These are phyloP conservation scores for Tachypleus tridentatus DNA, from an alignment of 1,140 invertebrate species.

Conservation along the genomic window DNA sequence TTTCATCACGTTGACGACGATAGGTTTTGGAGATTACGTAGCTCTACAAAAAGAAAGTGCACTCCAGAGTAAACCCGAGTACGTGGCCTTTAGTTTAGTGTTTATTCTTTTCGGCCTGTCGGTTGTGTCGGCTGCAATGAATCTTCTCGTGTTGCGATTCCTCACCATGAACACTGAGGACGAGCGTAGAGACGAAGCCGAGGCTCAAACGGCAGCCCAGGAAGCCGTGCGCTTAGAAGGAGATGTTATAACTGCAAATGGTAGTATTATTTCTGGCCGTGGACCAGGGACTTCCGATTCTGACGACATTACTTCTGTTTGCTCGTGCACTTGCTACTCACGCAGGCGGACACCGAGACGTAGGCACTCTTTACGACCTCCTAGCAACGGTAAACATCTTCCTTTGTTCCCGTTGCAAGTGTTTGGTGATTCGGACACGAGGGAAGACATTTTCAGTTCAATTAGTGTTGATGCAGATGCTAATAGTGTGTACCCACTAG, in stretches of 20 bases:
- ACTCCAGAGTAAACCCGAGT: slow-evolving; percentile 88
- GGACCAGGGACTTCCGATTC: slow-evolving; percentile 14
- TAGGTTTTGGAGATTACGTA: slow-evolving; percentile 57
- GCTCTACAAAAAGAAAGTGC: slow-evolving; percentile 68
- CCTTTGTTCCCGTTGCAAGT: slow-evolving; percentile 49
- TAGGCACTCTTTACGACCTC: slow-evolving; percentile 53
- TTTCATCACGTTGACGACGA: slow-evolving; percentile 95
- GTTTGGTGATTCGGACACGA: slow-evolving; percentile 27
- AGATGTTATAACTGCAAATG: slow-evolving; percentile 69
- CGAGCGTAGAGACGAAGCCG: slow-evolving; percentile 91
- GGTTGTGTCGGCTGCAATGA: slow-evolving; percentile 96
- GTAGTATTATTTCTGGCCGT: slow-evolving; percentile 45
- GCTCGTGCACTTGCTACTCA: slow-evolving; percentile 16
- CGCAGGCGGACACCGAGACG: slow-evolving; percentile 31
- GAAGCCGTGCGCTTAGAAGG: slow-evolving; percentile 74
- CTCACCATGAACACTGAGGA: slow-evolving; percentile 97
- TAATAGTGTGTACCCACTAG: too few relatives aligned
- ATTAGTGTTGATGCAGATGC: background rate
- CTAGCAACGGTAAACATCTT: slow-evolving; percentile 53
- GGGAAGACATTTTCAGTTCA: slow-evolving; percentile 27
- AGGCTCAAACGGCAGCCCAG: slow-evolving; percentile 52
- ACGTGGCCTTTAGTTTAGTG: slow-evolving; percentile 94
- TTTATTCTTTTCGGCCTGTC: slow-evolving; percentile 99
- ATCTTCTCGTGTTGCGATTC: slow-evolving; percentile 93
- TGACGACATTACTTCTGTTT: slow-evolving; percentile 10